Evolutionary conservation across 2,797 vertebrate genomes (phyloP).

Genomic region (Halcyon chelicuti): DNA sequence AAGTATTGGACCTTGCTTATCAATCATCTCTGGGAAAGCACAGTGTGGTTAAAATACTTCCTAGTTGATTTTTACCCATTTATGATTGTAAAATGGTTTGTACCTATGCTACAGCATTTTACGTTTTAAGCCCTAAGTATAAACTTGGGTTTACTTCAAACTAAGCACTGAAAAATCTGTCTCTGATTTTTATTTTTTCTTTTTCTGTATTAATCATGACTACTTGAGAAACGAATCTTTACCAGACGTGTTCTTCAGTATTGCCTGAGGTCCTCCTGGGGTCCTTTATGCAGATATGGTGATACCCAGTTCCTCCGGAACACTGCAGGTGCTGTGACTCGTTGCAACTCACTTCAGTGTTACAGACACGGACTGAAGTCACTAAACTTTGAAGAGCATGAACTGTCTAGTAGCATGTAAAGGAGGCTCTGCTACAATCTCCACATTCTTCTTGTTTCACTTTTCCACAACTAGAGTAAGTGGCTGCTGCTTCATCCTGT

Average conservation of each 20-base stretch:
- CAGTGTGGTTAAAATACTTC: neutral
- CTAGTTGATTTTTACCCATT: neutral
- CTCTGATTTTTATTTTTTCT: neutral
- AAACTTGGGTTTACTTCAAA: neutral
- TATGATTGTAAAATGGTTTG: neutral
- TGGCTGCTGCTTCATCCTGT: neutral
- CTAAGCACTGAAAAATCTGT: neutral
- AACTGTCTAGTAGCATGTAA: neutral
- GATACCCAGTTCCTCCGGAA: neutral
- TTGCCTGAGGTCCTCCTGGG: neutral
- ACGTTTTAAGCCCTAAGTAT: neutral
- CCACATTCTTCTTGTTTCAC: neutral
- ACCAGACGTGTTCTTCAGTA: neutral
- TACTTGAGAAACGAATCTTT: neutral
- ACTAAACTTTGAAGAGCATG: neutral
- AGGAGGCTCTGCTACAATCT: neutral
- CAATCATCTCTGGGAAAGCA: neutral
- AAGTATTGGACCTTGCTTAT: neutral
- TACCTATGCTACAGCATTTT: neutral
- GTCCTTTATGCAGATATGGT: neutral
- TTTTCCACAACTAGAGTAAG: neutral
- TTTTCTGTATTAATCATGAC: neutral
- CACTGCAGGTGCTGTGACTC: neutral
- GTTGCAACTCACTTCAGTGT: neutral
- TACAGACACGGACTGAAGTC: neutral